These are phyloP conservation scores for Benitochromis conjunctus DNA, from an alignment of 2,113 vertebrate species.

Conservation along the genomic window DNA sequence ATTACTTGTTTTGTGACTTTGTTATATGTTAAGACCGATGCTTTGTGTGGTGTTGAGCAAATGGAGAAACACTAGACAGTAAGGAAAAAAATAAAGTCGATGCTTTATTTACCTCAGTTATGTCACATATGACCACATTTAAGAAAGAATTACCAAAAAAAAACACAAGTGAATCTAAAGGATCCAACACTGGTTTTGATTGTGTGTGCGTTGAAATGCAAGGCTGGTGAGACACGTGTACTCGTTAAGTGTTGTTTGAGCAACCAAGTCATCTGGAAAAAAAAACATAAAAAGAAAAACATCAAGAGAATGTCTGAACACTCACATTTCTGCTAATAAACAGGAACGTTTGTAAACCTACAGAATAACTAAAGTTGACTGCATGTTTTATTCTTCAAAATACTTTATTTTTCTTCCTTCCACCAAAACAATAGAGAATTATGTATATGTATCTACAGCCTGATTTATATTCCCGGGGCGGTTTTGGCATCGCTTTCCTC, in stretches of 20 bases:
- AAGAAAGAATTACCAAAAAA: conserved; percentile 55
- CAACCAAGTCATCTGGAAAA: conserved; percentile 8
- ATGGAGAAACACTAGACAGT: conserved; percentile 64
- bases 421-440: conserved; percentile 34
- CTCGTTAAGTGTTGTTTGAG: conserved; percentile 20
- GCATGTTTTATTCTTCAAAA: conserved; percentile 61
- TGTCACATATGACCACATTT: conserved; percentile 72
- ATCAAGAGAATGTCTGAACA: conserved; percentile 41
- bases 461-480: conserved; percentile 71
- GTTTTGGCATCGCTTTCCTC: conserved; percentile 78
- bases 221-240: conserved; percentile 47
- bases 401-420: conserved; percentile 49
- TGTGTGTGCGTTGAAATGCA: conserved; percentile 7
- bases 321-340: conserved; percentile 45
- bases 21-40: neutral
- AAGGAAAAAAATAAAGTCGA: conserved; percentile 74
- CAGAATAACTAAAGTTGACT: conserved; percentile 51
- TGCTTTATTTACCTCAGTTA: conserved; percentile 77
- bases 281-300: conserved; percentile 14
- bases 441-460: conserved; percentile 18
- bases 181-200: conserved; percentile 52
- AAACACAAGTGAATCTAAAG: conserved; percentile 55
- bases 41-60: conserved; percentile 1
- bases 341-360: conserved; percentile 47
- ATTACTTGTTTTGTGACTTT: neutral